Evolutionary conservation across 1,140 invertebrate genomes (phyloP), one percentile per base, ranked within the genome.

Genomic region (Diorhabda sublineata): DNA sequence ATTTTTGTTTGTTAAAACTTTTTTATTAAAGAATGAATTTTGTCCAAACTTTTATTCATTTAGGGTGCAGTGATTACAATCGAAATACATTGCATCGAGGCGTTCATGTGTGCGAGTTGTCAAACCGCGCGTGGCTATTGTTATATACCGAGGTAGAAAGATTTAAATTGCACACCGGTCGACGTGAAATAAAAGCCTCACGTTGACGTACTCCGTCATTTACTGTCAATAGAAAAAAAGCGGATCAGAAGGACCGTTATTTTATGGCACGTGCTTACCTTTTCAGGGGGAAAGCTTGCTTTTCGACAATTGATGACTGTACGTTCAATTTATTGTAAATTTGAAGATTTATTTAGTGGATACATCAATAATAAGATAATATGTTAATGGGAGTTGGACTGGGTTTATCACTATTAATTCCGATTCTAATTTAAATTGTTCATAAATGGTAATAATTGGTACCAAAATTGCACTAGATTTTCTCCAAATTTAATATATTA

Each of bases 81-180:
- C 63, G 66, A 56, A 67, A 71, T 71, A 64, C 68, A 72, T 76
- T 74, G 73, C 69, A 71, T 65, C 61, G 70, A 76, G 75, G 75
- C 75, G 75, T 76, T 73, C 71, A 76, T 76, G 73, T 76, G 75
- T 76, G 73, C 74, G 71, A 69, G 69, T 71, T 75, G 74, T 76
- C 73, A 74, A 65, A 76, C 71, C 73, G 75, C 75, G 71, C 75
- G 73, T 76, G 75, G 61, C 73, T 68, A 73, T 76, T 76, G 75
- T 76, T 65, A 65, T 42, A 42, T 26, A 59, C 60, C 42, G 11
- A 62, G 52, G 68, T 62, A 69, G 47, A n/a, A 52, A 57, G 45
- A 59, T 64, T 42, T 43, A 66, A 70, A 65, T 65, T 65, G 52
- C 64, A 65, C 64, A 65, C 45, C 52, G 56, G 52, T 57, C 4